Conservation (phyloP, 2,797 vertebrate genomes). For the Pelobates cultripes region DNA sequence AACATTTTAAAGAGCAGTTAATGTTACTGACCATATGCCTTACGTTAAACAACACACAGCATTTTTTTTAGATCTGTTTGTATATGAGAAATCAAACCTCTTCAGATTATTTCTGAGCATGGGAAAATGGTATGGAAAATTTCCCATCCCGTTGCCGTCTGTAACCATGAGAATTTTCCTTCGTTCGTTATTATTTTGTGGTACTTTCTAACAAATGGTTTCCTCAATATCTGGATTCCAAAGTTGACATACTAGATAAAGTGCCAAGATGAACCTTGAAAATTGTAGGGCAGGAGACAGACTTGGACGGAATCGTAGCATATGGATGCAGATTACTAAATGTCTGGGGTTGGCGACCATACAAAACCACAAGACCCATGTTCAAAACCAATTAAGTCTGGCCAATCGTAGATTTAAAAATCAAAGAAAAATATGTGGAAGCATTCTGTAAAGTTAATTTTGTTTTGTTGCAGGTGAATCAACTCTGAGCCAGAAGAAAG, state of each 20-base stretch:
- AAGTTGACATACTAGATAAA: conserved; percentile 44
- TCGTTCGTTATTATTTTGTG: conserved; percentile 35
- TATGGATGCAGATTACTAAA: conserved; percentile 38
- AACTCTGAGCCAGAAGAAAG: no score
- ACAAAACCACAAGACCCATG: conserved; percentile 29
- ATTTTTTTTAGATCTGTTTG: conserved; percentile 2
- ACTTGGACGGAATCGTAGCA: conserved; percentile 26
- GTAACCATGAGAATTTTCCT: conserved; percentile 40
- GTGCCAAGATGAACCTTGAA: conserved; percentile 43
- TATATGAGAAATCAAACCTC: conserved; percentile 41
- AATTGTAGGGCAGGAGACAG: conserved; percentile 26
- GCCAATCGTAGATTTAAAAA: conserved; percentile 13
- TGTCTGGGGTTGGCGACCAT: conserved; percentile 26
- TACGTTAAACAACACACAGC: not conserved
- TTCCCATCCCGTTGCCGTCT: conserved; percentile 28
- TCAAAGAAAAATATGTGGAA: not conserved
- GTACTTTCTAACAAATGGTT: conserved; percentile 48
- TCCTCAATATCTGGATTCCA: conserved; percentile 44
- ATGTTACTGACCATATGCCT: not conserved
- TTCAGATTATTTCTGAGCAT: conserved; percentile 31
- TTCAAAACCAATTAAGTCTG: conserved; percentile 41
- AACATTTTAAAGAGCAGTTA: not conserved
- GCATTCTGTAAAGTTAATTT: no score
- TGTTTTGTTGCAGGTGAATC: no score
- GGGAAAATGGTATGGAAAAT: conserved; percentile 49